Conservation (phyloP, 2,888 invertebrate species). For the Flabesymbios commensalis region DNA sequence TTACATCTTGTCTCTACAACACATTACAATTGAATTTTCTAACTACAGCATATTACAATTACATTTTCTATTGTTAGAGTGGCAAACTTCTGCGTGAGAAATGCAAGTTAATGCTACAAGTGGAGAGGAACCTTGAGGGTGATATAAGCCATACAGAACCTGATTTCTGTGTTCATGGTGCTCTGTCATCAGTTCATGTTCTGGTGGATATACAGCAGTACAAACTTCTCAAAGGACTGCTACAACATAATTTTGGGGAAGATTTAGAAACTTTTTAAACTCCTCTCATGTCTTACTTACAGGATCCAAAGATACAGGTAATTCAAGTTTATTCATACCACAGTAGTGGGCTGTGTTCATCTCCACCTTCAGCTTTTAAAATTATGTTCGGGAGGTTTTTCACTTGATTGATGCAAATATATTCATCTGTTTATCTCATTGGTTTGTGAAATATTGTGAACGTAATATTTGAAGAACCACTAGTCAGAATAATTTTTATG, state of each 20-base stretch:
- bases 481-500: too few species aligned
- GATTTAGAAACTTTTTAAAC: conserved; percentile 67
- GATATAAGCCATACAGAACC: conserved; percentile 68
- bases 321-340: too few species aligned
- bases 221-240: conserved; percentile 81
- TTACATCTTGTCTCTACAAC: too few species aligned
- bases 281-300: conserved; percentile 52
- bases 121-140: conserved; percentile 80
- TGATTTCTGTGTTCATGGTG: conserved; percentile 83
- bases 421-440: too few species aligned
- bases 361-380: too few species aligned
- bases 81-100: conserved; percentile 69
- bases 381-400: too few species aligned
- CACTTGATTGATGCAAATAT: too few species aligned
- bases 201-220: conserved; percentile 84
- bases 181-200: conserved; percentile 81
- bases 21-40: too few species aligned
- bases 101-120: conserved; percentile 75
- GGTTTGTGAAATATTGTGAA: too few species aligned
- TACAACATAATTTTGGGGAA: conserved; percentile 89
- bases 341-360: too few species aligned
- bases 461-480: too few species aligned
- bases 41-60: too few species aligned
- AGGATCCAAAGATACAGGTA: conserved; percentile 64
- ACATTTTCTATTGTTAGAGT: conserved; percentile 44